These are phyloP conservation scores for Melanerpes formicivorus DNA, from an alignment of 2,113 vertebrate species.

Conservation along the genomic window DNA sequence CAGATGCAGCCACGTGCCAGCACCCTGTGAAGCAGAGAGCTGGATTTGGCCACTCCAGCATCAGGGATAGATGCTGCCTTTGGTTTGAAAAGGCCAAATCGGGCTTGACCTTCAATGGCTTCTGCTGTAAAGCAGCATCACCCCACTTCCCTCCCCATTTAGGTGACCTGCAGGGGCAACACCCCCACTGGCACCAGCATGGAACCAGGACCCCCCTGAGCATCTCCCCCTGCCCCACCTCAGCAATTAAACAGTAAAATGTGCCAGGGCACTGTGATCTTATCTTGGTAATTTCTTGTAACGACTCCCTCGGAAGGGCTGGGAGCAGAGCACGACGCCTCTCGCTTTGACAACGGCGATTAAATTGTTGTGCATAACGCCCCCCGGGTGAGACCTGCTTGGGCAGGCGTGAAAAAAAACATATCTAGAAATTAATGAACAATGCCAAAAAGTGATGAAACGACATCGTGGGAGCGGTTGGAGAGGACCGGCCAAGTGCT, in stretches of 20 bases:
- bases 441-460: background rate
- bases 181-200: accelerated
- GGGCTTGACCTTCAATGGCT: accelerated
- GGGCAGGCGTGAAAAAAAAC: background rate
- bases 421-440: background rate
- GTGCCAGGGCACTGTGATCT: background rate
- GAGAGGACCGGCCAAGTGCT: background rate
- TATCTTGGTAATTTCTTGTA: background rate
- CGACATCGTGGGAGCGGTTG: accelerated
- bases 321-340: background rate
- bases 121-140: background rate
- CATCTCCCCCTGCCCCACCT: background rate
- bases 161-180: background rate
- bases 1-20: background rate
- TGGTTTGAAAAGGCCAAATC: background rate
- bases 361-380: background rate
- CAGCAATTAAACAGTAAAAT: background rate
- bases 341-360: background rate
- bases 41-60: background rate
- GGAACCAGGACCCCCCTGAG: background rate
- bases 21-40: accelerated
- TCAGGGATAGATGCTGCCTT: background rate
- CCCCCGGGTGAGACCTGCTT: background rate
- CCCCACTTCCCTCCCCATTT: no score
- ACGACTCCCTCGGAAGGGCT: background rate